These are phyloP conservation scores for Dioctria rufipes DNA, from an alignment of 2,888 invertebrate species.

Conservation along the genomic window DNA sequence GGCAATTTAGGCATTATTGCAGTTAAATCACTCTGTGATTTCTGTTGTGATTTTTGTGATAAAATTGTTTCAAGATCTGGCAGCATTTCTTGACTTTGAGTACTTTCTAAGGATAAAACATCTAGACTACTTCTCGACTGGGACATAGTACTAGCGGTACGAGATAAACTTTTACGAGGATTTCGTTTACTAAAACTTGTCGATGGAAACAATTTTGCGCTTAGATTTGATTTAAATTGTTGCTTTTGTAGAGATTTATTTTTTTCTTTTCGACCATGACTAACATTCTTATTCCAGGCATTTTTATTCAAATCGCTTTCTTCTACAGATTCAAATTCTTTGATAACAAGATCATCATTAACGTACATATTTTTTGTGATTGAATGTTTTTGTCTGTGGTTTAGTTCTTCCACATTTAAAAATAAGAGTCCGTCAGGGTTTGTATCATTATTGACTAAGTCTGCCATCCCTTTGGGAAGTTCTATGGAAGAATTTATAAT, in stretches of 20 bases:
- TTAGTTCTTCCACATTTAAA: conserved; percentile 26
- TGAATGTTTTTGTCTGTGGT: neutral
- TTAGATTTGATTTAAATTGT: conserved; percentile 66
- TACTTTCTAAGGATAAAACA: conserved; percentile 55
- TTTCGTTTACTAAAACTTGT: conserved; percentile 82
- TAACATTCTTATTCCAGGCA: conserved; percentile 71
- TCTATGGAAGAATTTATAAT: neutral
- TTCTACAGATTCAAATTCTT: conserved; percentile 66
- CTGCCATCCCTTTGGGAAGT: conserved; percentile 16
- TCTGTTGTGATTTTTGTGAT: conserved; percentile 62
- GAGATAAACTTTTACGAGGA: conserved; percentile 79
- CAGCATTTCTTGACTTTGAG: conserved; percentile 61
- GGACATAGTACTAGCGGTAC: conserved; percentile 61
- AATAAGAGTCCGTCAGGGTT: neutral
- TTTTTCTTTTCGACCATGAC: conserved; percentile 35
- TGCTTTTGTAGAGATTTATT: conserved; percentile 53
- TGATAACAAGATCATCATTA: conserved; percentile 64
- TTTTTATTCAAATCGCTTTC: conserved; percentile 68
- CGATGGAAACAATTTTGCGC: conserved; percentile 80
- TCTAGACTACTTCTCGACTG: conserved; percentile 60
- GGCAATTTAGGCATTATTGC: conserved; percentile 61
- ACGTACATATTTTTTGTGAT: neutral
- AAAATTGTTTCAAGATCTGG: conserved; percentile 71
- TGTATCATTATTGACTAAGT: conserved; percentile 5
- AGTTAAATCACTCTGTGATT: conserved; percentile 64